These are phyloP conservation scores for Tholera decimalis DNA, from an alignment of 2,888 invertebrate genomes.

Conservation along the genomic window DNA sequence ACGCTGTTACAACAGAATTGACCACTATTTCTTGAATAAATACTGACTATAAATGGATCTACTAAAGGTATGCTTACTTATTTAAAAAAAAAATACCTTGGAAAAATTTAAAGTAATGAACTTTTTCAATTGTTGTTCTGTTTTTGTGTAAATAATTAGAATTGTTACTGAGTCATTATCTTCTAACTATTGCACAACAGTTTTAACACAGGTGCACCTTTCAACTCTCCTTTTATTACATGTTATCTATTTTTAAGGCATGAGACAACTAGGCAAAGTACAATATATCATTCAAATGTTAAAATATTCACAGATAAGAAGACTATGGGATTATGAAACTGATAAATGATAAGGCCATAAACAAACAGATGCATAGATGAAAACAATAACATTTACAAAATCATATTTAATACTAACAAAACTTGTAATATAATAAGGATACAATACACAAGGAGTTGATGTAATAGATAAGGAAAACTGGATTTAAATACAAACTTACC, in stretches of 20 bases:
- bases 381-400: conserved; percentile 36
- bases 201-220: background rate
- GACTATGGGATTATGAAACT: conserved; percentile 4
- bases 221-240: background rate
- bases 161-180: background rate
- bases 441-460: conserved; percentile 41
- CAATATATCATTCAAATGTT: conserved; percentile 11
- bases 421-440: background rate
- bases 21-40: no score
- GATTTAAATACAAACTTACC: conserved; percentile 39
- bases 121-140: background rate
- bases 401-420: conserved; percentile 9
- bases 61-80: no score
- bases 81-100: no score
- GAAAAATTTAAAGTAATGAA: background rate
- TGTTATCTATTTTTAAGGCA: background rate
- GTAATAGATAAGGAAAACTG: conserved; percentile 51
- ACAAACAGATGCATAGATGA: conserved; percentile 18
- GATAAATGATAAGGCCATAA: conserved; percentile 9
- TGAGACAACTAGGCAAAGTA: background rate
- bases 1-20: no score
- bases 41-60: no score
- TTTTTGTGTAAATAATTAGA: background rate
- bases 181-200: background rate
- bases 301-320: conserved; percentile 22